These are phyloP conservation scores for Porites australiensis DNA, from an alignment of 64 coral and sea anemone species.

Conservation along the genomic window DNA sequence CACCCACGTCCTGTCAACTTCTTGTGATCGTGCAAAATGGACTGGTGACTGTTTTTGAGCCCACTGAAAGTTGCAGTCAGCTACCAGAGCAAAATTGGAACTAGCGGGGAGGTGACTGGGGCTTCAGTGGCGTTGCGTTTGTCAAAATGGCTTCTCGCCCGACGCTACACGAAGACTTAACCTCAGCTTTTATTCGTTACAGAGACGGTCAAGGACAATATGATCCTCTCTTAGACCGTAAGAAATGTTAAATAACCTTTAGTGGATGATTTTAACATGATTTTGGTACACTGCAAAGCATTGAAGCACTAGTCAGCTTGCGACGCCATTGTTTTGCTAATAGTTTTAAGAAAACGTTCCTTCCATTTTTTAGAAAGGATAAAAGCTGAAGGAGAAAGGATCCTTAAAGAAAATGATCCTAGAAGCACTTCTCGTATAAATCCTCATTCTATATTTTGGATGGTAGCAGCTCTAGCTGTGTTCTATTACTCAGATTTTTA, in stretches of 20 bases:
- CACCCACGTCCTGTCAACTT: background rate
- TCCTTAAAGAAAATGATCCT: constrained; percentile 87
- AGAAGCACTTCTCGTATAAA: constrained; percentile 82
- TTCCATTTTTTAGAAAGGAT: constrained; percentile 67
- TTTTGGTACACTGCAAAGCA: no score
- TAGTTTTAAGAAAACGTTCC: background rate
- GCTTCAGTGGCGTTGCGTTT: background rate
- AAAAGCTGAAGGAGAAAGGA: constrained; percentile 79
- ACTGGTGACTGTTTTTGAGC: background rate
- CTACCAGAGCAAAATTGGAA: background rate
- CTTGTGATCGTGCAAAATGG: background rate
- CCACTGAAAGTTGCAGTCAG: constrained; percentile 10
- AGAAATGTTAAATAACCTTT: background rate
- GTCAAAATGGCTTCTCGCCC: constrained; percentile 68
- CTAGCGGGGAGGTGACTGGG: background rate
- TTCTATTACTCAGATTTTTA: constrained; percentile 99
- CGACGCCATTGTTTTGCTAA: no score
- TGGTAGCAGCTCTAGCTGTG: constrained; percentile 92
- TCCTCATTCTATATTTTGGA: constrained; percentile 96
- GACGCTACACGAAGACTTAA: constrained; percentile 52
- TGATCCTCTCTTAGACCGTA: constrained; percentile 69
- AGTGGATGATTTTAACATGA: no score
- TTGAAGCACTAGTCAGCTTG: no score
- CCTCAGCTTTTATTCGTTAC: constrained; percentile 77
- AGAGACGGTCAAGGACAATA: constrained; percentile 29